Base-by-base conservation (phyloP, 2,888 invertebrate genomes). In the Rotaria macrura region DNA sequence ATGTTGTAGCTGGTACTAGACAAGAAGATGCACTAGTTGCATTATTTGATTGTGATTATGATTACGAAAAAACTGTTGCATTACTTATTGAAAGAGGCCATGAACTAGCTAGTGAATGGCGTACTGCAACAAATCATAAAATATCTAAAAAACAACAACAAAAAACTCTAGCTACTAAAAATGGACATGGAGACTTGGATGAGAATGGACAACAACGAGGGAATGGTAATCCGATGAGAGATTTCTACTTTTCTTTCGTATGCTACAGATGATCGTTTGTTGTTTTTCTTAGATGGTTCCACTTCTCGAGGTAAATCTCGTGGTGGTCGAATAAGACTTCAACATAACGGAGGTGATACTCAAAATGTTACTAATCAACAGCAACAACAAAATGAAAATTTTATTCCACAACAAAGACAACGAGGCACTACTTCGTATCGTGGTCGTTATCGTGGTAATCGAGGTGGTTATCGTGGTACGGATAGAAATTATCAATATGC, bases 41-140 rank as follows among this genome's bases (percentile, higher is more conserved):
- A 12, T 14, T 79, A n/a, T 43, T 25, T 79, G 79, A 79, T 79
- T 79, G 43, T 79, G 79, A 79, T 79, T 79, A 79, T 79, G 79
- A 79, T n/a, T 40, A n/a, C 14, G 43, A 79, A 79, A 79, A 79
- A 79, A 34, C 79, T 14, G 79, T 79, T 43, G 79, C 79, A 79
- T 43, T 79, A 43, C 43, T 79, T 14, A 79, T 79, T 79, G 79
- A 79, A 43, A 79, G 43, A 79, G 79, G 79, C n/a, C 79, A 79
- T 14, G 79, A 79, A 0, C n/a, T 79, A 14, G 79, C 79, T 5
- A 79, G 43, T n/a, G 79, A 79, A n/a, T 79, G 79, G 79, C 79
- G 43, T 43, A 79, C 79, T 34, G 79, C 79, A 43, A 43, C 65
- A 34, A 65, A 34, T 65, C 65, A 65, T 65, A 65, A 65, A 65